Base-by-base conservation (phyloP, 2,888 invertebrate genomes). In the Galeopsomyia nigrocyanea region DNA sequence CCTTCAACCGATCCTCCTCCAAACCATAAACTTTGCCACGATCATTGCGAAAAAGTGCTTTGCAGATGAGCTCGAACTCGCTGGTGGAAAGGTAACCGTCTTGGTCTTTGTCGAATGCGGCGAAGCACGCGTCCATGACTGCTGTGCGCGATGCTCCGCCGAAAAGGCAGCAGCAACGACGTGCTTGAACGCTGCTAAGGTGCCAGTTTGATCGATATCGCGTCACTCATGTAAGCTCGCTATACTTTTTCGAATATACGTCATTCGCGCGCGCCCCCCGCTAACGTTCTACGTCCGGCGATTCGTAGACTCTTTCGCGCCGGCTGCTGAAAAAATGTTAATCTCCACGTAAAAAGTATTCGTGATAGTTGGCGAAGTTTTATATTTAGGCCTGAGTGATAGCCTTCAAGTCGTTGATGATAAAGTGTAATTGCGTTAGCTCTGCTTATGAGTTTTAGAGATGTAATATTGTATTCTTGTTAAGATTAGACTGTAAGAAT, bases 31-130 rank as follows among this genome's bases (percentile, higher is more conserved):
- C 92, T 86, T 93, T 93, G 0, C 95, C 95, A 79, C 92, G 91
- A 82, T 94, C 95, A 82, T 95, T 95, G 26, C 95, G 91, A 87
- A 96, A 96, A 66, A 96, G 86, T 0, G 95, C 95, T 77, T 94
- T 92, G 86, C 95, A 95, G 83, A 96, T 92, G 74, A 94, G 88
- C 19, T 92, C 90, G 85, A 96, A 96, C 87, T 96, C 95, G 1
- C 90, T 89, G 67, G 93, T 85, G 82, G 92, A 93, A 78, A 96
- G 87, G 80, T 90, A 91, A 75, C 94, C 95, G 87, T 96, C 95
- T 93, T 93, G 92, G 88, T 96, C 94, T 87, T 94, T 95, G 88
- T 96, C 95, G 87, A 96, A 96, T 79, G 95, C 94, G 82, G 93
- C 92, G 87, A 95, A 95, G 88, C 96, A 96, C 84, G 95, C 95